Evolutionary conservation across 2,888 invertebrate species (phyloP).

Genomic region (Alloscopus bannaensis): DNA sequence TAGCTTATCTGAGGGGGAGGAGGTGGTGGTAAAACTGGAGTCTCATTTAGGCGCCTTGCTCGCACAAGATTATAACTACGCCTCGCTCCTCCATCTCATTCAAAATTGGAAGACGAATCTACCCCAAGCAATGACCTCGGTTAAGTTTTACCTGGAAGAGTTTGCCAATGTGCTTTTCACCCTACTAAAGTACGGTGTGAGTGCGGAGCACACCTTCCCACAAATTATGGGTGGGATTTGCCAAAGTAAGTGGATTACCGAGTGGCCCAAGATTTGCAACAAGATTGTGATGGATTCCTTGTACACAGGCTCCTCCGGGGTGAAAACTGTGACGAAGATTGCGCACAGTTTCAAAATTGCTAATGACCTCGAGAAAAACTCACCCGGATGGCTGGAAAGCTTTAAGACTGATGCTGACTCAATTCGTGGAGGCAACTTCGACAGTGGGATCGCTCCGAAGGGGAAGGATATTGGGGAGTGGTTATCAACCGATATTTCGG

Average conservation of each 20-base stretch:
- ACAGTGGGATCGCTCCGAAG: not conserved
- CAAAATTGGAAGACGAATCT: too few relatives aligned
- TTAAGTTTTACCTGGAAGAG: too few relatives aligned
- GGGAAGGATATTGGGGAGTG: not conserved
- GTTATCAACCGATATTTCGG: not conserved
- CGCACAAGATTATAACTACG: too few relatives aligned
- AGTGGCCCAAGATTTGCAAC: constrained; percentile 1
- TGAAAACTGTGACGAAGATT: not conserved
- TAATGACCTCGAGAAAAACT: not conserved
- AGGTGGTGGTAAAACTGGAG: too few relatives aligned
- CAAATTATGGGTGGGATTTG: not conserved
- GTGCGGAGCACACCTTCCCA: too few relatives aligned
- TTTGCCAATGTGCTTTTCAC: too few relatives aligned
- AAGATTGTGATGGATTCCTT: not conserved
- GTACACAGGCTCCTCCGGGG: constrained; percentile 1
- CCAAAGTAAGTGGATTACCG: not conserved
- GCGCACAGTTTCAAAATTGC: not conserved
- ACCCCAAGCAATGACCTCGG: too few relatives aligned
- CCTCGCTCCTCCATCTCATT: too few relatives aligned
- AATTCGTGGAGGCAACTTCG: not conserved
- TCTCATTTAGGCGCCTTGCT: too few relatives aligned
- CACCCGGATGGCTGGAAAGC: not conserved
- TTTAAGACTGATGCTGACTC: not conserved
- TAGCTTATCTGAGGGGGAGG: too few relatives aligned
- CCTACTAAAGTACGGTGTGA: too few relatives aligned